Evolutionary conservation across 2,113 vertebrate species (phyloP).

Genomic region (Aldabrachelys gigantea): DNA sequence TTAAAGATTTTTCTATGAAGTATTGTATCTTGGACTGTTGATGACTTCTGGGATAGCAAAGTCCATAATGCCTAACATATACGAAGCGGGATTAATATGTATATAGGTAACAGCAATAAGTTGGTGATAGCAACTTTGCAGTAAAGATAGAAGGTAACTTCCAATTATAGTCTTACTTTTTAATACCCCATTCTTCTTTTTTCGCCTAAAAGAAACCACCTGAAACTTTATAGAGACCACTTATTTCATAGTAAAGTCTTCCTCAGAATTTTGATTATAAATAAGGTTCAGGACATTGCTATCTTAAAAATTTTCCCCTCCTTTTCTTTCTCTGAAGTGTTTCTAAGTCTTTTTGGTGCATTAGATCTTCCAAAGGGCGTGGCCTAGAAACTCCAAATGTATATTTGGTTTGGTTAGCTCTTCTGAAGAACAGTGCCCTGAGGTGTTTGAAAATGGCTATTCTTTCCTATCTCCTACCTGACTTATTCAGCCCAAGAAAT

Average conservation of each 20-base stretch:
- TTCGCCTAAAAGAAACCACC: not conserved
- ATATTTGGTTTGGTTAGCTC: not conserved
- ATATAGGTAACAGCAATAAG: not conserved
- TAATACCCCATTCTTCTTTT: not conserved
- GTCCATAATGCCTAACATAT: accelerated
- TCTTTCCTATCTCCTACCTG: not conserved
- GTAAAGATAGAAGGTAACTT: not conserved
- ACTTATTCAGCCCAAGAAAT: not conserved
- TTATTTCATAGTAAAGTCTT: not conserved
- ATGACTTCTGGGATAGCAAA: not conserved
- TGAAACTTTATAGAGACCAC: not conserved
- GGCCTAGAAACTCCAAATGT: not conserved
- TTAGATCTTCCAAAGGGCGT: accelerated
- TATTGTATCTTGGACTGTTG: not conserved
- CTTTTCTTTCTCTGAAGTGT: not conserved
- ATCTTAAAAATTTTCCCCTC: not conserved
- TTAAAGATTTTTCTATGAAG: not conserved
- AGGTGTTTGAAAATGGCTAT: accelerated
- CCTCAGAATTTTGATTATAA: not conserved
- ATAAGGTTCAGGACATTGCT: not conserved
- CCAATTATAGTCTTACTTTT: not conserved
- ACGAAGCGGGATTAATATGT: too few species aligned
- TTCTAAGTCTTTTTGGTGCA: accelerated
- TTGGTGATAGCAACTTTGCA: not conserved
- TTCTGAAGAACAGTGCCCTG: not conserved